Conservation (phyloP, 2,888 invertebrate genomes). For the Thyatira batis region DNA sequence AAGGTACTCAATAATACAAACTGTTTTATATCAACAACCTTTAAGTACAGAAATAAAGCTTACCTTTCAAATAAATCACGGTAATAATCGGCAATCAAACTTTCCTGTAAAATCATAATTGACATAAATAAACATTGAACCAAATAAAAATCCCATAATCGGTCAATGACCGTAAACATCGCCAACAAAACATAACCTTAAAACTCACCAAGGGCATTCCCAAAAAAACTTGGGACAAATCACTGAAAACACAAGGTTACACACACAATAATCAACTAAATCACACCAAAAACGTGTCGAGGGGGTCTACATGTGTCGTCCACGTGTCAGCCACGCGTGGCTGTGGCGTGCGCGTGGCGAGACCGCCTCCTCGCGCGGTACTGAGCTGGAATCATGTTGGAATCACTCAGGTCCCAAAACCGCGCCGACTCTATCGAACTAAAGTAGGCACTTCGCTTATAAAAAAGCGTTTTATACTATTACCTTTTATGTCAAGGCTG, state of each 20-base stretch:
- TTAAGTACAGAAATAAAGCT: too few species aligned
- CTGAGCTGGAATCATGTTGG: conserved; percentile 24
- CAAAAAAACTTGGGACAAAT: neutral
- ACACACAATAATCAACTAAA: conserved; percentile 9
- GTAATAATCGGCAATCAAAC: neutral
- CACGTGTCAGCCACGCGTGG: conserved; percentile 23
- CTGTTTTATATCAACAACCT: too few species aligned
- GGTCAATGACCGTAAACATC: neutral
- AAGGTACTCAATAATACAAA: too few species aligned
- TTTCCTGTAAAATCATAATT: neutral
- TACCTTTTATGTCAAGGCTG: conserved; percentile 19
- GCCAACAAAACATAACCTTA: conserved; percentile 6
- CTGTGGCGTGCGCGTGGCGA: conserved; percentile 32
- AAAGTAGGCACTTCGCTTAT: conserved; percentile 14
- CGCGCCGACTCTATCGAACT: conserved; percentile 33
- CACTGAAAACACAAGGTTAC: neutral
- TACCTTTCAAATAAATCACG: too few species aligned
- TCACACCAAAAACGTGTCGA: conserved; percentile 11
- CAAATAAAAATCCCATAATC: neutral
- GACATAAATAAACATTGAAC: neutral
- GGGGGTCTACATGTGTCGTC: conserved; percentile 2
- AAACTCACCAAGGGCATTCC: conserved; percentile 2
- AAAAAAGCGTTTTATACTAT: conserved; percentile 12
- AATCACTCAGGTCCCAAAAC: conserved; percentile 12
- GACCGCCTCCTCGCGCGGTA: conserved; percentile 37